Evolutionary conservation across 2,797 vertebrate genomes (phyloP).

Genomic region (Neoniphon sammara): DNA sequence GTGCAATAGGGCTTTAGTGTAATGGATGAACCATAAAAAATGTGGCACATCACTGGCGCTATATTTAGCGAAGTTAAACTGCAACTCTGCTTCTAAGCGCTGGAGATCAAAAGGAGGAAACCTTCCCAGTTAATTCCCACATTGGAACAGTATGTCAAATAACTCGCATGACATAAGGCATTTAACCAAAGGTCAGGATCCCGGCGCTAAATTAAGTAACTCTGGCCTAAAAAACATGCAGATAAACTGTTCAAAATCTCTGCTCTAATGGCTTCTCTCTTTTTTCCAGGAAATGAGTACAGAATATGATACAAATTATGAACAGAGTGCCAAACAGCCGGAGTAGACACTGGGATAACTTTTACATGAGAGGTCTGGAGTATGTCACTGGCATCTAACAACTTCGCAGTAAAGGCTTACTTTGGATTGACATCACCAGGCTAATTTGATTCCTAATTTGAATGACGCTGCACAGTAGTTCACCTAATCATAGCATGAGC

Average conservation of each 20-base stretch:
- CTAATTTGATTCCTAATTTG: constrained; percentile 58
- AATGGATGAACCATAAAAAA: too few species aligned
- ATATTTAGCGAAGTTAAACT: not conserved
- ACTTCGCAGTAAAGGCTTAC: constrained; percentile 23
- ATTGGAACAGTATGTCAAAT: not conserved
- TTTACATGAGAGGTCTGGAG: not conserved
- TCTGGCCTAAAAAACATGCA: too few species aligned
- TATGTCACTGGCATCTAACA: constrained; percentile 15
- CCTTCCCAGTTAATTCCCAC: constrained; percentile 4
- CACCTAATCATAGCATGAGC: constrained; percentile 32
- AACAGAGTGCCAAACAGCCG: not conserved
- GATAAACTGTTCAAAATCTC: too few species aligned
- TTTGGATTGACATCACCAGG: constrained; percentile 30
- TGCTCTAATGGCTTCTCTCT: too few species aligned
- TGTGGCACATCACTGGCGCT: not conserved
- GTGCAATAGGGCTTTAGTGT: not conserved
- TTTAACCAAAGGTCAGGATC: too few species aligned
- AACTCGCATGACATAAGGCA: too few species aligned
- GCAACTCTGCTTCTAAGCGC: constrained; percentile 13
- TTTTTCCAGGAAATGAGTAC: not conserved
- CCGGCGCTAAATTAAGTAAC: too few species aligned
- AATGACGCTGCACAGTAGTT: constrained; percentile 41
- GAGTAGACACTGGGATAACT: not conserved
- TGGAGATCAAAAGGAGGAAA: constrained; percentile 23
- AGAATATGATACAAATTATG: too few species aligned